Percentiles rank a stretch among this genome's conserved stretches.
Conservation (phyloP, 2,113 vertebrate genomes). For the Sterrhoptilus dennistouni region DNA sequence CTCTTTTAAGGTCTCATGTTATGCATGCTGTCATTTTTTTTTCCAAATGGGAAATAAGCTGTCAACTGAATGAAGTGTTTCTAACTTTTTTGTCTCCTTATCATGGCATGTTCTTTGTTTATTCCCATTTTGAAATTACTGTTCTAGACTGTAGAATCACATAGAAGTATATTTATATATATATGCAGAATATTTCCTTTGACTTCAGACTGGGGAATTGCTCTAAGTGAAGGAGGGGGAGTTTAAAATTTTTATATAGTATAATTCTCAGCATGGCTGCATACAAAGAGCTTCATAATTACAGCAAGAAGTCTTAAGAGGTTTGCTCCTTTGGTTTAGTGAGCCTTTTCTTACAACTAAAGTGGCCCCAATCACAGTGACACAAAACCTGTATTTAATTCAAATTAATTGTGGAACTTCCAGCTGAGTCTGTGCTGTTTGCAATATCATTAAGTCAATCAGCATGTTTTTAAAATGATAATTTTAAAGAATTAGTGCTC, state of each 20-base stretch:
- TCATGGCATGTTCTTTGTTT: background rate
- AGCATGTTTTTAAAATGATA: background rate
- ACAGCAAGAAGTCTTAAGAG: background rate
- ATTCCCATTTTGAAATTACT: background rate
- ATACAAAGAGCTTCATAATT: background rate
- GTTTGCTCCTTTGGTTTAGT: background rate
- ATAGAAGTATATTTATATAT: background rate
- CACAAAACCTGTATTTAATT: background rate
- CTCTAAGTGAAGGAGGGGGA: background rate
- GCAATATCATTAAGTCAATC: background rate
- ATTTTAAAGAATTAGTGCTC: background rate
- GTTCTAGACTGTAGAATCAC: background rate
- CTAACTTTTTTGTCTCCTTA: background rate
- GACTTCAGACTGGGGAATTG: background rate
- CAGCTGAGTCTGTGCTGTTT: background rate
- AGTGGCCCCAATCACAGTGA: background rate
- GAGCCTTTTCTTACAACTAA: background rate
- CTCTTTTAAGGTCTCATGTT: background rate
- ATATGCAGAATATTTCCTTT: background rate
- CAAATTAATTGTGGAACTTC: background rate
- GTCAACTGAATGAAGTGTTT: background rate
- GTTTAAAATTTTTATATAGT: background rate
- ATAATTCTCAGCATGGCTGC: background rate
- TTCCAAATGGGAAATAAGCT: background rate
- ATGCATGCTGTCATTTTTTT: background rate